Conservation (phyloP, 2,888 invertebrate species). For the Sesia bembeciformis region DNA sequence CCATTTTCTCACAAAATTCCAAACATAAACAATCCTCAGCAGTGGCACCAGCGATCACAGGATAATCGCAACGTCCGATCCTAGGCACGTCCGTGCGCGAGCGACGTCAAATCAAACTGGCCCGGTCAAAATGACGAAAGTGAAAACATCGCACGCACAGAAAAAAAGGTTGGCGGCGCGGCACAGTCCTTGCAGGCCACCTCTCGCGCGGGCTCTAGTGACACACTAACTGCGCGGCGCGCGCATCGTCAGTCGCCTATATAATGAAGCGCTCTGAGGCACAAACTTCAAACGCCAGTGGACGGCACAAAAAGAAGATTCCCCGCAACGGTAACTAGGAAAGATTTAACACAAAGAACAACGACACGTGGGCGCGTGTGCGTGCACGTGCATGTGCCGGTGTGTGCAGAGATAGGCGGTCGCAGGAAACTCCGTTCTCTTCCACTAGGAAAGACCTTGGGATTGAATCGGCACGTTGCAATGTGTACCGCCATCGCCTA, state of each 20-base stretch:
- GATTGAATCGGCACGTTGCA: constrained; percentile 72
- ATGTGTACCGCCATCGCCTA: constrained; percentile 72
- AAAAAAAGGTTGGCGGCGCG: constrained; percentile 67
- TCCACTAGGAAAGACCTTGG: constrained; percentile 76
- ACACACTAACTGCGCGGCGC: constrained; percentile 69
- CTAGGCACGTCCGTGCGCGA: constrained; percentile 70
- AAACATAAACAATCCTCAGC: constrained; percentile 61
- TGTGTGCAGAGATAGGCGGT: constrained; percentile 70
- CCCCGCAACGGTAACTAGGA: constrained; percentile 65
- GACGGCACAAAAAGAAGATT: constrained; percentile 70
- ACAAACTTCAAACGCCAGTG: constrained; percentile 59
- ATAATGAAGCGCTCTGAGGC: constrained; percentile 64
- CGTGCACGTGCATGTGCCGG: constrained; percentile 59
- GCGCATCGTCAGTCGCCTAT: constrained; percentile 68
- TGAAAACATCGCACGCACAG: constrained; percentile 73
- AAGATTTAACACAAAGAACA: constrained; percentile 67
- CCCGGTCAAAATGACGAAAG: constrained; percentile 74
- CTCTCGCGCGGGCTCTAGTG: constrained; percentile 70
- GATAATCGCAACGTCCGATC: constrained; percentile 62
- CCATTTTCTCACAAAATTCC: constrained; percentile 56
- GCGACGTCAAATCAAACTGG: constrained; percentile 72
- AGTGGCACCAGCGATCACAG: constrained; percentile 57
- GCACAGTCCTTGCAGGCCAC: constrained; percentile 70
- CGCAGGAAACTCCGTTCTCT: constrained; percentile 76
- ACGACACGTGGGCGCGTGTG: constrained; percentile 64